Base-by-base conservation (phyloP, 1,140 invertebrate species). In the Heliconius hewitsoni region DNA sequence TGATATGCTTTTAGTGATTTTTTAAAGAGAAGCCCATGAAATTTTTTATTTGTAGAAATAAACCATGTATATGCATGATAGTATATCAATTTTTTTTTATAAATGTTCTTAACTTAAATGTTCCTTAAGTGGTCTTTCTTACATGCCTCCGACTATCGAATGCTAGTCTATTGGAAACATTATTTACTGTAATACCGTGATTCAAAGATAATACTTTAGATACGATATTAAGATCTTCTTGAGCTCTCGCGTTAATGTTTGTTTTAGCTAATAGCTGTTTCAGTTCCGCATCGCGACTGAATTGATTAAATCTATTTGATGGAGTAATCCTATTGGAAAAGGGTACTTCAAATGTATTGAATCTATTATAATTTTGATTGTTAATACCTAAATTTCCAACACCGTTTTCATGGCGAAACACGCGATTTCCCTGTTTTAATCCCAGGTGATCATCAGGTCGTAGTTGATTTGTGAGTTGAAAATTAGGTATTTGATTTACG, bases 131-230 rank as follows among this genome's bases (percentile, higher is more conserved):
- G 39, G 71, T 39, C 3, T 39, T 71, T n/a, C 37, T 72, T 6
- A 89, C 80, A 46, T 91, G 87, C 80, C 92, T 86, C 78, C 92
- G 84, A 60, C 86, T 90, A 77, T 94, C 92, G 76, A 91, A 93
- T 27, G 86, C 81, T 66, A 93, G 77, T 81, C 89, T 85, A 74
- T 93, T 93, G 8, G 89, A 89, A 27, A 90, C 77, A 72, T 89
- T 92, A 75, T 89, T 89, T 42, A 92, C 46, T 8, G 89, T 85
- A 18, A 95, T 84, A 16, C 96, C 96, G 83, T 97, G 97, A 89
- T 97, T 97, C 52, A 97, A 92, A 27, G 97, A 96, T 78, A 98
- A 91, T 60, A 98, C 96, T 93, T 97, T 97, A 23, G 97, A 97
- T 23, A 98, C 97, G 81, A 98, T 97, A 88, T 97, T 97, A 39